phyloP scores from a whole-genome alignment of 2,797 vertebrate species.

The Alosa sapidissima region DNA sequence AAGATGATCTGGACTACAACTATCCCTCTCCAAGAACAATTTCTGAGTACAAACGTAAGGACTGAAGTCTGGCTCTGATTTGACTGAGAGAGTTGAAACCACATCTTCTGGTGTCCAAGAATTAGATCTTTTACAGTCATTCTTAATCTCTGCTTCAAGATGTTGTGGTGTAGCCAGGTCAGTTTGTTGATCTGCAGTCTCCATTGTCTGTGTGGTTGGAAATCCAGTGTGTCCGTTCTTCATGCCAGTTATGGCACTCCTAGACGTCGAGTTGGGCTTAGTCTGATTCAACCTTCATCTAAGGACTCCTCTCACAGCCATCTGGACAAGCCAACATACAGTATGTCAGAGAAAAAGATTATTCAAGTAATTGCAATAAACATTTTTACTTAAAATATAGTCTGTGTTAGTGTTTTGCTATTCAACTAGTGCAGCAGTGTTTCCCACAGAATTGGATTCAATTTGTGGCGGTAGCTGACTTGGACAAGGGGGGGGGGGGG shows the following conservation, averaged over 20 bases:
- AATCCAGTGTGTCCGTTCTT: background rate
- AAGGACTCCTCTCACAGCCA: too few relatives aligned
- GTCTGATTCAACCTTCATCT: too few relatives aligned
- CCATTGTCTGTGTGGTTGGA: background rate
- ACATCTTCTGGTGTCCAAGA: too few relatives aligned
- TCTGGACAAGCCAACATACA: too few relatives aligned
- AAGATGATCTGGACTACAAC: background rate
- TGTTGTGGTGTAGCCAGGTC: background rate
- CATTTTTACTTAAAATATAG: too few relatives aligned
- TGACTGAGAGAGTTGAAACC: background rate
- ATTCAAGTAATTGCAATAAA: too few relatives aligned
- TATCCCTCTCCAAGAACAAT: background rate
- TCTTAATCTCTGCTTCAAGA: background rate
- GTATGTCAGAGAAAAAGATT: too few relatives aligned
- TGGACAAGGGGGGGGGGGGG: too few relatives aligned
- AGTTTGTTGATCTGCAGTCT: background rate
- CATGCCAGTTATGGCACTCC: background rate
- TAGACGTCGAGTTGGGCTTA: background rate
- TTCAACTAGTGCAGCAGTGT: too few relatives aligned
- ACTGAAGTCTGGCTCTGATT: background rate
- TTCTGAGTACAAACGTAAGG: background rate
- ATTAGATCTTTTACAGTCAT: background rate
- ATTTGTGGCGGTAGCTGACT: too few relatives aligned
- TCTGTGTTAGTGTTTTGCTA: too few relatives aligned
- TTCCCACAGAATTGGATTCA: too few relatives aligned